phyloP scores from a whole-genome alignment of 92 coral and sea anemone genomes.

The Metridium senile region DNA sequence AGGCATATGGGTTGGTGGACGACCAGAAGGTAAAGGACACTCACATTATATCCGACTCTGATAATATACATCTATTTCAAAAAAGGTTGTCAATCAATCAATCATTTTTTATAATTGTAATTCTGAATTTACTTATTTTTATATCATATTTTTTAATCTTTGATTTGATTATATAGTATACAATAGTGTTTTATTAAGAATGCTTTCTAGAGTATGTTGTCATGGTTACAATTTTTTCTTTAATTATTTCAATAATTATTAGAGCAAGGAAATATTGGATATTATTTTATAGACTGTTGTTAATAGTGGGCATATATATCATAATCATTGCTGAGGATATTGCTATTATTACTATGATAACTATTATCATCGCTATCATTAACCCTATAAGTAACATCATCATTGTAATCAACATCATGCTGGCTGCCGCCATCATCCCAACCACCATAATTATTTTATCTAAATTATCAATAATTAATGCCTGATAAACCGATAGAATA shows the following conservation, averaged over 20 bases:
- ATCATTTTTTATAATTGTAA: too few relatives aligned
- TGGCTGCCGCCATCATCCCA: background rate
- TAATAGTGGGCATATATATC: background rate
- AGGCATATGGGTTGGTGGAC: slow-evolving; percentile 93
- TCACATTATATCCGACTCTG: background rate
- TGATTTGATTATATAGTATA: too few relatives aligned
- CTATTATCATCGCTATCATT: background rate
- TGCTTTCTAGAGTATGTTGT: too few relatives aligned
- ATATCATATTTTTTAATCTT: too few relatives aligned
- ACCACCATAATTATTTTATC: background rate
- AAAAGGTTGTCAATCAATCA: background rate
- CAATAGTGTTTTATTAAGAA: too few relatives aligned
- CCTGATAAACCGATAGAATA: background rate
- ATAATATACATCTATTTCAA: background rate
- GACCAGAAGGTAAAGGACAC: slow-evolving; percentile 80
- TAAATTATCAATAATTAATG: too few relatives aligned
- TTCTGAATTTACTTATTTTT: too few relatives aligned
- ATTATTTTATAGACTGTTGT: too few relatives aligned
- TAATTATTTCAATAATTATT: too few relatives aligned
- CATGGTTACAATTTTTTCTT: too few relatives aligned
- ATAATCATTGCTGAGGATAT: background rate
- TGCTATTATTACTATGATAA: background rate
- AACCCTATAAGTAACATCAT: background rate
- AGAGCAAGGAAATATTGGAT: too few relatives aligned
- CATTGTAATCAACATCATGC: background rate